phyloP scores from a whole-genome alignment of 2,113 vertebrate genomes.

The Dicrurus megarhynchus region DNA sequence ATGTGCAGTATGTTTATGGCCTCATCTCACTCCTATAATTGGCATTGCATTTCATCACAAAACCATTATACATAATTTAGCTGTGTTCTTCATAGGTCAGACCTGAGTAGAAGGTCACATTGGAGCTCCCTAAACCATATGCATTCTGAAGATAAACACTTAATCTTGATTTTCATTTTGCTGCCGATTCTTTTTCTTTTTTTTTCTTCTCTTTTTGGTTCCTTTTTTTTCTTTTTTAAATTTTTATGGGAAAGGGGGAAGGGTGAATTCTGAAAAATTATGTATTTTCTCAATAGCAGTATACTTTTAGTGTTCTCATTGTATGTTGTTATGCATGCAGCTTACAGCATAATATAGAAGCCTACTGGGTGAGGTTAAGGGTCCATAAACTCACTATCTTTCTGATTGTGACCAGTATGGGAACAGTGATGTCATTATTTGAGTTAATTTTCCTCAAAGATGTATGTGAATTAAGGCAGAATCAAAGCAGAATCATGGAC shows the following conservation, averaged over 20 bases:
- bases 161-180: conserved; percentile 29
- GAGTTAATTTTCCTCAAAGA: not conserved
- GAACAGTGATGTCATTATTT: not conserved
- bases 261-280: not conserved
- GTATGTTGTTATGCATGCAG: not conserved
- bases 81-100: conserved; percentile 57
- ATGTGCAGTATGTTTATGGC: conserved; percentile 65
- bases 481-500: not conserved
- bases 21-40: conserved; percentile 61
- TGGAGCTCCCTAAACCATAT: conserved; percentile 55
- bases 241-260: not conserved
- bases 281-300: not conserved
- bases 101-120: conserved; percentile 58
- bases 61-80: conserved; percentile 64
- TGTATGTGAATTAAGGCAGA: not conserved
- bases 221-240: no score
- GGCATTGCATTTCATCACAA: conserved; percentile 63
- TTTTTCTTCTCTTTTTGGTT: not conserved
- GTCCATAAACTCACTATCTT: not conserved
- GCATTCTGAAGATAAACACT: conserved; percentile 38
- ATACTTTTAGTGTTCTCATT: not conserved
- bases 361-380: not conserved
- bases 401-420: not conserved
- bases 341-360: not conserved
- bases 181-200: not conserved